Base-by-base conservation (phyloP, 2,113 vertebrate species). In the Xyliphius kryptos region DNA sequence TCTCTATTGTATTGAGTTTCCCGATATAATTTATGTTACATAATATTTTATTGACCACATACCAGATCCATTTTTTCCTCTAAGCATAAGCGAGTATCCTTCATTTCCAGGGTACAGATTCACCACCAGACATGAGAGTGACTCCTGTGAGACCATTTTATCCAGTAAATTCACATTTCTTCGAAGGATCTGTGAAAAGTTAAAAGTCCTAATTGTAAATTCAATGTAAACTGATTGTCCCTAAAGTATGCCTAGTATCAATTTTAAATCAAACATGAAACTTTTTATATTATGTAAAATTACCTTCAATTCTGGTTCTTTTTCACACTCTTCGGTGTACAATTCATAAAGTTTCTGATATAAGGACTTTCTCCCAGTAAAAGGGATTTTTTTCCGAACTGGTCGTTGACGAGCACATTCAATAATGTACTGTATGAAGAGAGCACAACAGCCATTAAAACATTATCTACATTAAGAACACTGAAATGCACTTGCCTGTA, bases 61-160 rank as follows among this genome's bases (percentile, higher is more conserved):
- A 98, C 96, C 96, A 77, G 96, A 97, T 73, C 96, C 96, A 84
- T 99, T 99, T 84, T 98, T 99, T 26, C 95, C 96, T 84, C 96
- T 89, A 76, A 99, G 95, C 95, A 98, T 98, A 75, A 99, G 83
- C 14, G 96, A 98, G 75, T 99, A 99, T 69, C 96, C 96, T 79
- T 99, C 95, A 58, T 97, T 99, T 81, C 95, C 96, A 12, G 94
- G 94, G 78, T 97, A 99, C 10, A 99, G 81, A 75, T 99, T 99
- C 78, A 99, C 92, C 69, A 99, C 94, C 66, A 99, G 86, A 82
- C 95, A 97, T 0, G 94, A 97, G 54, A 97, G 81, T 0, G 92
- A 91, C 82, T 99, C 96, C 79, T 97, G 94, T 84, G 92, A 93
- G 70, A 98, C 89, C 74, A 99, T 86, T 83, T 99, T 99, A 83